These are phyloP conservation scores for Opisthograptis luteolata DNA, from an alignment of 2,888 invertebrate genomes.

Conservation along the genomic window DNA sequence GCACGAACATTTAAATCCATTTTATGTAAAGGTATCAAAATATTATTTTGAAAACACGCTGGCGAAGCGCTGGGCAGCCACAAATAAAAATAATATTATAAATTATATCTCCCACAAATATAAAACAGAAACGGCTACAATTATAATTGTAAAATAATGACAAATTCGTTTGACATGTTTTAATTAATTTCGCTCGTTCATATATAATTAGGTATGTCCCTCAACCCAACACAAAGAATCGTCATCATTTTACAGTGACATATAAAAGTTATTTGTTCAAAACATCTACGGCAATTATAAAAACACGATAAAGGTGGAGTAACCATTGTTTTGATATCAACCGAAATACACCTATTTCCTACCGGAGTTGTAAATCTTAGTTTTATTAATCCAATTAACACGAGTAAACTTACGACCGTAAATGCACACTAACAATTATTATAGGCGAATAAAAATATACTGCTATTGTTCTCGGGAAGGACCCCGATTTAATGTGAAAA, in stretches of 20 bases:
- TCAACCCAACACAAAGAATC: neutral
- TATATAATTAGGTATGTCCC: neutral
- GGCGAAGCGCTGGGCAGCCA: too few relatives aligned
- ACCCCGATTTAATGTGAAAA: constrained; percentile 5
- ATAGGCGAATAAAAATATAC: constrained; percentile 16
- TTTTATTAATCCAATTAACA: constrained; percentile 37
- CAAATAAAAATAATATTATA: too few relatives aligned
- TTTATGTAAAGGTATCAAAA: too few relatives aligned
- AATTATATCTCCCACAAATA: too few relatives aligned
- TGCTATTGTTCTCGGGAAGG: constrained; percentile 14
- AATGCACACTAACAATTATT: constrained; percentile 16
- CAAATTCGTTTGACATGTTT: too few relatives aligned
- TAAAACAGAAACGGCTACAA: too few relatives aligned
- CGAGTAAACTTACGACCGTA: constrained; percentile 21
- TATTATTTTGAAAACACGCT: too few relatives aligned
- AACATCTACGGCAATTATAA: constrained; percentile 26
- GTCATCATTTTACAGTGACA: neutral
- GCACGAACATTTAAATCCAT: too few relatives aligned
- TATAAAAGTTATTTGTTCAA: constrained; percentile 17
- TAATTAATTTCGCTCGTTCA: neutral
- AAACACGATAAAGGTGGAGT: constrained; percentile 43
- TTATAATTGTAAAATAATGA: too few relatives aligned
- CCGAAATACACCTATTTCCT: constrained; percentile 27
- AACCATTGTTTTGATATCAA: constrained; percentile 13
- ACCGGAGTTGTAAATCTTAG: constrained; percentile 32